These are phyloP conservation scores for Psittacus erithacus DNA, from an alignment of 2,113 vertebrate species.

Conservation along the genomic window DNA sequence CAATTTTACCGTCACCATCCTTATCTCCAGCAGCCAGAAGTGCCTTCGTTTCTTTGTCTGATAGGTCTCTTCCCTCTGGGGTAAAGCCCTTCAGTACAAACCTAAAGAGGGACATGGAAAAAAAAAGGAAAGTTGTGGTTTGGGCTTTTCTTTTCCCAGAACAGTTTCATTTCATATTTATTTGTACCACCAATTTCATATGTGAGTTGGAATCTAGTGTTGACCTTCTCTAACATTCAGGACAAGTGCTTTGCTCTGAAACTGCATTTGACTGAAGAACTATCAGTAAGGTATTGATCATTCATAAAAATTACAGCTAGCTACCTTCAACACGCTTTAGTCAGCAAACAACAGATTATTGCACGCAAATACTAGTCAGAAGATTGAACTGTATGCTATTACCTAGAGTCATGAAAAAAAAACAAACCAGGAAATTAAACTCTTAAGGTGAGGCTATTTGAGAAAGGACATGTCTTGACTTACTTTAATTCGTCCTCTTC, in stretches of 20 bases:
- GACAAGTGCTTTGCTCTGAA: not conserved
- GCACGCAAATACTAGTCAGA: not conserved
- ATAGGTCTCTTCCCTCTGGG: slow-evolving; percentile 85
- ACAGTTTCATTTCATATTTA: not conserved
- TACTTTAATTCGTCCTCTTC: slow-evolving; percentile 95
- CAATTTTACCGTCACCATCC: slow-evolving; percentile 96
- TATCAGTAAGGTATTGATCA: not conserved
- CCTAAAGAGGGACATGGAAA: slow-evolving; percentile 61
- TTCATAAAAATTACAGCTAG: not conserved
- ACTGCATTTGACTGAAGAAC: not conserved
- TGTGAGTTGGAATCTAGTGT: not conserved
- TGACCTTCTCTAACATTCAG: slow-evolving; percentile 4
- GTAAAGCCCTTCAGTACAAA: slow-evolving; percentile 89
- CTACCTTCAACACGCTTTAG: not conserved
- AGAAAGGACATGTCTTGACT: slow-evolving; percentile 47
- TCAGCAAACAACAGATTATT: not conserved
- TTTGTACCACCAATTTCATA: not conserved
- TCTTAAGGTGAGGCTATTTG: not conserved
- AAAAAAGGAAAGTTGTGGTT: not conserved
- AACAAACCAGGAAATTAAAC: not conserved
- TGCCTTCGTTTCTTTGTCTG: slow-evolving; percentile 89
- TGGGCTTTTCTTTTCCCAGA: not conserved
- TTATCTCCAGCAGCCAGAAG: slow-evolving; percentile 93
- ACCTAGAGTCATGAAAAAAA: not conserved
- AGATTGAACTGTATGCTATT: not conserved